Evolutionary conservation across 2,113 vertebrate genomes (phyloP).

Genomic region (Hirundichthys speculiger): DNA sequence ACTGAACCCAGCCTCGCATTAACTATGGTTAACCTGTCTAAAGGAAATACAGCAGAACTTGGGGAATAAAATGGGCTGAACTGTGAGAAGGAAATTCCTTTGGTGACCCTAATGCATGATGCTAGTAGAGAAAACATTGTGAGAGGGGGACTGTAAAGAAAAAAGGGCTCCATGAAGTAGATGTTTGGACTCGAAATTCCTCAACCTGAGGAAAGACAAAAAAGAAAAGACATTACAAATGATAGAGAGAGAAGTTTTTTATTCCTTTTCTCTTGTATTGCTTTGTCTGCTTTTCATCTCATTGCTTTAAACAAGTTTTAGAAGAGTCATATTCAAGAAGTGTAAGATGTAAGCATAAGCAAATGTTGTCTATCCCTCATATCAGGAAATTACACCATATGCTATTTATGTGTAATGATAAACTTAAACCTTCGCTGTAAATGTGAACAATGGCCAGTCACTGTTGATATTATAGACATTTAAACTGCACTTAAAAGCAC

Average conservation of each 20-base stretch:
- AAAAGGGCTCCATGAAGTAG: conserved; percentile 46
- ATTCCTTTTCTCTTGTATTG: conserved; percentile 45
- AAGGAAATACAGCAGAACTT: conserved; percentile 35
- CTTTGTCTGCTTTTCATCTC: conserved; percentile 54
- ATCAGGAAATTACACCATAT: conserved; percentile 26
- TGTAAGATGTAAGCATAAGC: conserved; percentile 37
- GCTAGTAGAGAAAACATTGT: conserved; percentile 38
- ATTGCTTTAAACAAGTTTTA: conserved; percentile 67
- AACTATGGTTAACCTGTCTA: conserved; percentile 19
- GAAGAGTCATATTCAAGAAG: conserved; percentile 56
- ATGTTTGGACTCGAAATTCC: conserved; percentile 44
- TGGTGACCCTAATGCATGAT: conserved; percentile 20
- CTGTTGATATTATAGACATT: conserved; percentile 73
- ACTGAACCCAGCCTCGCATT: conserved; percentile 33
- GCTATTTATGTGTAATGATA: conserved; percentile 42
- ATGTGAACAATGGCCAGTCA: conserved; percentile 77
- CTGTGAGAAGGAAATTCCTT: conserved; percentile 30
- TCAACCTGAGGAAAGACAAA: conserved; percentile 44
- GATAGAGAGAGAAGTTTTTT: conserved; percentile 40
- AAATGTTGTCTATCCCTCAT: conserved; percentile 52
- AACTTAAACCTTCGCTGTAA: conserved; percentile 52
- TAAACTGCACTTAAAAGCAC: conserved; percentile 73
- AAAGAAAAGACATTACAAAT: conserved; percentile 40
- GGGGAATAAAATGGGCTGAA: conserved; percentile 32
- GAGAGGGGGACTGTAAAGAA: conserved; percentile 3